A percentile compares a stretch with the other conserved stretches of the same genome.
Conservation (phyloP, 2,888 invertebrate species). For the Nephrocerus scutellatus region DNA sequence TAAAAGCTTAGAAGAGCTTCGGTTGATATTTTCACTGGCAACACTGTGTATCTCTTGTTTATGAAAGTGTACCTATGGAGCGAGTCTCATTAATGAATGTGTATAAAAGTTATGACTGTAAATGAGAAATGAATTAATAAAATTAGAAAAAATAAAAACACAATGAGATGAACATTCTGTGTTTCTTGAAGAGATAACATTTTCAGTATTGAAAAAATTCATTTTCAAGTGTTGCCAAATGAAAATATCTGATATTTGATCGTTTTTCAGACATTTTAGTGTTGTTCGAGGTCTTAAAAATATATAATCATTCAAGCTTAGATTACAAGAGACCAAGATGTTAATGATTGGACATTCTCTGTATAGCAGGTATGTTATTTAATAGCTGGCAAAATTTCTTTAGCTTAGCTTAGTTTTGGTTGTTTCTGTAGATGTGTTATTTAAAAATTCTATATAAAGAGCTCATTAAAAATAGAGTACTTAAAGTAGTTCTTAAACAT, state of each 20-base stretch:
- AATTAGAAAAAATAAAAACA: slow-evolving; percentile 18
- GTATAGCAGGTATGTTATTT: too few relatives aligned
- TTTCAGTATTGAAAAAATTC: too few relatives aligned
- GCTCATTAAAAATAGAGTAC: too few relatives aligned
- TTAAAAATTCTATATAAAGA: too few relatives aligned
- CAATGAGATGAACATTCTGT: too few relatives aligned
- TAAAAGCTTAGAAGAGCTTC: slow-evolving; percentile 49
- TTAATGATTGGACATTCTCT: too few relatives aligned
- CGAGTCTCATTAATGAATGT: slow-evolving; percentile 13
- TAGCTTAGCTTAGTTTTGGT: too few relatives aligned
- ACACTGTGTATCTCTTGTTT: slow-evolving; percentile 30
- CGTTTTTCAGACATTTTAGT: slow-evolving; percentile 6
- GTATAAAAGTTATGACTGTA: slow-evolving; percentile 17
- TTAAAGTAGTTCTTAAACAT: too few relatives aligned
- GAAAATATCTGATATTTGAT: slow-evolving; percentile 35
- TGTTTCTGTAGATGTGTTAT: too few relatives aligned
- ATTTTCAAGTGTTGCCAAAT: slow-evolving; percentile 35
- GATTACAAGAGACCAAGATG: too few relatives aligned
- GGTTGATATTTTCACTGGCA: slow-evolving; percentile 44
- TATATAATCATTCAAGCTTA: neutral
- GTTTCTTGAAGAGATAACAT: too few relatives aligned
- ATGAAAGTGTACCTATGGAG: slow-evolving; percentile 1
- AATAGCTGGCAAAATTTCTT: too few relatives aligned
- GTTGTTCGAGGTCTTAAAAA: slow-evolving; percentile 2
- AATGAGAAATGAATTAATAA: slow-evolving; percentile 8